These are phyloP conservation scores for Stegostoma tigrinum DNA, from an alignment of 2,113 vertebrate species.

Conservation along the genomic window DNA sequence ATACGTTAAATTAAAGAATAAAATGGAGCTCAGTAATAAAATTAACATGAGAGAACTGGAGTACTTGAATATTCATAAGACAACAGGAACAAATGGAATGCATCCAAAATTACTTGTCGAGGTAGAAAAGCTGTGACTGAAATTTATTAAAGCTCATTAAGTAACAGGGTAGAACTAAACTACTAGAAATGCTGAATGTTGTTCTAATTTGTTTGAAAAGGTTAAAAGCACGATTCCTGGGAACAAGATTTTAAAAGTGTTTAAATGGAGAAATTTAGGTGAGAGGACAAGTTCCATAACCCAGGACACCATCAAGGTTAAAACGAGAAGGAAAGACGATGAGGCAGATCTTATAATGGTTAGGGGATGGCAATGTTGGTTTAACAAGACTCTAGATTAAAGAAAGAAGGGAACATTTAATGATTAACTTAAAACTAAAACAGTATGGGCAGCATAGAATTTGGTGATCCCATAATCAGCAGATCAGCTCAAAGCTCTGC, in stretches of 20 bases:
- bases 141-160: conserved; percentile 33
- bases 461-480: background rate
- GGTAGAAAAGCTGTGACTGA: conserved; percentile 22
- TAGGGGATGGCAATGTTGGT: background rate
- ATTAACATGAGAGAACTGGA: conserved; percentile 16
- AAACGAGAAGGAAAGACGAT: background rate
- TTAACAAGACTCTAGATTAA: background rate
- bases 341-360: background rate
- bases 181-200: conserved; percentile 14
- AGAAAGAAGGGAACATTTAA: background rate
- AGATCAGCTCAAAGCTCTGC: background rate
- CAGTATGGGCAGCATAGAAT: background rate
- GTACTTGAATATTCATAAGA: conserved; percentile 31
- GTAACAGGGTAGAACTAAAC: background rate
- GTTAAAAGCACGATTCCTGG: conserved; percentile 11
- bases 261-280: conserved; percentile 1
- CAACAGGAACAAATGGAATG: conserved; percentile 34
- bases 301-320: background rate
- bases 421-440: background rate
- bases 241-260: background rate
- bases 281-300: background rate
- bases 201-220: background rate
- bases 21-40: conserved; percentile 29
- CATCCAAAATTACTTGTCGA: conserved; percentile 33
- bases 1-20: background rate